These are phyloP conservation scores for Yoshiicerus persimilis DNA, from an alignment of 1,140 invertebrate species.

Conservation along the genomic window DNA sequence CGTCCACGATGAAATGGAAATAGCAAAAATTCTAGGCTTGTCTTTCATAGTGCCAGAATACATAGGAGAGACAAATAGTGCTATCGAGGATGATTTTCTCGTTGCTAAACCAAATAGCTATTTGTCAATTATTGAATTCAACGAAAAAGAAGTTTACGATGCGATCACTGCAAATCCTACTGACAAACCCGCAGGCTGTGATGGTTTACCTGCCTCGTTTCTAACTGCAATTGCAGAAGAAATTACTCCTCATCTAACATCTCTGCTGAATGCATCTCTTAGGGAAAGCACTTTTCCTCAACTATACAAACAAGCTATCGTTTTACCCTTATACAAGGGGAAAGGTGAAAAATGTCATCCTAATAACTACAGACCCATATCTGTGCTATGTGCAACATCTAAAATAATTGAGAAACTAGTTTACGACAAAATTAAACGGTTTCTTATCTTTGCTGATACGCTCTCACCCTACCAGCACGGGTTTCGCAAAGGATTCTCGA, in stretches of 20 bases:
- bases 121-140: not conserved
- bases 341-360: not conserved
- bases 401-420: conserved; percentile 2
- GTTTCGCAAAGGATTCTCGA: not conserved
- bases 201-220: not conserved
- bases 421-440: not conserved
- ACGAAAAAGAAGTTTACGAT: not conserved
- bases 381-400: not conserved
- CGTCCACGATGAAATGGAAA: not conserved
- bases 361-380: not conserved
- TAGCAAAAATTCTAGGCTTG: not conserved
- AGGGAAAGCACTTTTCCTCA: not conserved
- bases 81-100: not conserved
- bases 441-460: not conserved
- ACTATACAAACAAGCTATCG: not conserved
- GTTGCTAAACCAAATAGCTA: not conserved
- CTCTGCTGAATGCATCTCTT: not conserved
- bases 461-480: not conserved
- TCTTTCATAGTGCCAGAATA: not conserved
- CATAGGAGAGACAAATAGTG: not conserved
- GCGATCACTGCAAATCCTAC: not conserved
- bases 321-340: not conserved
- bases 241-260: not conserved
- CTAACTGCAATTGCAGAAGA: not conserved
- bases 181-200: not conserved